Evolutionary conservation across 2,113 vertebrate genomes (phyloP).

Genomic region (Xiphophorus couchianus): DNA sequence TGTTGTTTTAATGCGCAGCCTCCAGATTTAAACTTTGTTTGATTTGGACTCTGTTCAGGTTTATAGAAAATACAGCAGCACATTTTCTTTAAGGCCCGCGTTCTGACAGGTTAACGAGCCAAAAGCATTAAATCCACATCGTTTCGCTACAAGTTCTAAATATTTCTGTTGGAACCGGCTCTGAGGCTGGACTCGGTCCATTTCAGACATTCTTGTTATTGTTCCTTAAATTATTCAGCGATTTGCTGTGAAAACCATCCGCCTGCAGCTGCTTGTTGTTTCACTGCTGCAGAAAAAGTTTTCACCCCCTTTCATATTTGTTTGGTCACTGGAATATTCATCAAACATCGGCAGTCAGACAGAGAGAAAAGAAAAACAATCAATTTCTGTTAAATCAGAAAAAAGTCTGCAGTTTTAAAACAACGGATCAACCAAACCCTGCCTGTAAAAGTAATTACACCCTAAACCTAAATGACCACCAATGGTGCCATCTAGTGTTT

Average conservation of each 20-base stretch:
- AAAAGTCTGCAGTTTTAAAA: too few species aligned
- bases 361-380: too few species aligned
- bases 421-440: too few species aligned
- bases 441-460: too few species aligned
- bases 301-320: neutral
- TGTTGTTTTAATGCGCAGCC: neutral
- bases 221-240: neutral
- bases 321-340: neutral
- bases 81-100: neutral
- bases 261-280: neutral
- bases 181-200: neutral
- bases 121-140: neutral
- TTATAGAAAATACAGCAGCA: neutral
- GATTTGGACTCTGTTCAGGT: neutral
- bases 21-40: neutral
- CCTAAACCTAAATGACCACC: too few species aligned
- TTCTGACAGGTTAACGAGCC: neutral
- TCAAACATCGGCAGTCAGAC: too few species aligned
- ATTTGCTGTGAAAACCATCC: neutral
- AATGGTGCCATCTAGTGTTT: too few species aligned
- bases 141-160: neutral
- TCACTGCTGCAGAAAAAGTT: neutral
- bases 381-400: too few species aligned
- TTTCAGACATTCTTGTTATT: neutral
- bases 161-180: neutral